Base-by-base conservation (phyloP, 2,888 invertebrate genomes). In the Hypena proboscidalis region DNA sequence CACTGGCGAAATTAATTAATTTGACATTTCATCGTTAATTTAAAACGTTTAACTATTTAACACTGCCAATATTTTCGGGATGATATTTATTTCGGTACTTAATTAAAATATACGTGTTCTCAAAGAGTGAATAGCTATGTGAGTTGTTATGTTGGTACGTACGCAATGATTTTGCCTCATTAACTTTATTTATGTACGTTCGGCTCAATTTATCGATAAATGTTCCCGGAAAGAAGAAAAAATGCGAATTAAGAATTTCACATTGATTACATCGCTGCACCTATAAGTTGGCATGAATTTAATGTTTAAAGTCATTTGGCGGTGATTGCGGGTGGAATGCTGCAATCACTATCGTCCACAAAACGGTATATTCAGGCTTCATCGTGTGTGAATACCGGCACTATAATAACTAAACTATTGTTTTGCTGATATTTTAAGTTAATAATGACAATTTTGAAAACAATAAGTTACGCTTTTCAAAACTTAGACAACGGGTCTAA, bases 131-230 rank as follows among this genome's bases (percentile, higher is more conserved):
- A 67, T 67, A 70, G 40, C 43, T 55, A 69, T 69, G 55, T 58
- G 45, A 65, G 66, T 66, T 73, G 69, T 70, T 66, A 68, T 61
- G 63, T 60, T 58, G n/a, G n/a, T n/a, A n/a, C n/a, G 61, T 58
- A 61, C 71, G 74, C 66, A 75, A 77, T 80, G 76, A 78, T 78
- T 84, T 85, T 75, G 71, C 72, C 76, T 84, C 81, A 84, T 86
- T 85, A 84, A 79, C 69, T 83, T 83, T 82, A 84, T 84, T 85
- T 86, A 85, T 78, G 78, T 74, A 68, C 71, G 64, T 74, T 72
- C 76, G 51, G 76, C 73, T 77, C 78, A 82, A 77, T 83, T 74
- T 77, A 83, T 79, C 80, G 82, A 80, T 80, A 75, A 85, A 77
- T 71, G 77, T 78, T 74, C 74, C 70, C 66, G 62, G 67, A 66